Evolutionary conservation across 1,140 invertebrate species (phyloP).

Genomic region (Anastatus disparis): DNA sequence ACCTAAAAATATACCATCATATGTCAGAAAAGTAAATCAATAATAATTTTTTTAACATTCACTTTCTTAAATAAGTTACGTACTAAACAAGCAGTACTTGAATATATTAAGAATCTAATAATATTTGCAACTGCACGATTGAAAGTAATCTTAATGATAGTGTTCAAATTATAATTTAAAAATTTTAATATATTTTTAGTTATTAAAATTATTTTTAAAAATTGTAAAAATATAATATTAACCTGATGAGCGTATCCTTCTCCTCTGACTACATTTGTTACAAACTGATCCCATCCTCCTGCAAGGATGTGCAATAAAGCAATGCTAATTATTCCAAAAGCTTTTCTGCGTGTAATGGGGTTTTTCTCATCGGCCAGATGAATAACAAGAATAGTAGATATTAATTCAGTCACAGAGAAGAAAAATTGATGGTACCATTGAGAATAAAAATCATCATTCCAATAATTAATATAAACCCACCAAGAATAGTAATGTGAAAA

Average conservation of each 20-base stretch:
- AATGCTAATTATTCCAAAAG: conserved; percentile 74
- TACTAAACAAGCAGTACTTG: too few species aligned
- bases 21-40: too few species aligned
- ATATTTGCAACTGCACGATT: too few species aligned
- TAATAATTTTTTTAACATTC: too few species aligned
- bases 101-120: too few species aligned
- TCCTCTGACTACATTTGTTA: conserved; percentile 76
- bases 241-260: conserved; percentile 78
- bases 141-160: too few species aligned
- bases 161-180: background rate
- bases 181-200: conserved; percentile 6
- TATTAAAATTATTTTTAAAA: conserved; percentile 22
- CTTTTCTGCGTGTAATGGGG: conserved; percentile 71
- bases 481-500: conserved; percentile 87
- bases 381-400: conserved; percentile 75
- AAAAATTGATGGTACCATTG: conserved; percentile 83
- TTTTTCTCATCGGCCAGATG: conserved; percentile 71
- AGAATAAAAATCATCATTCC: conserved; percentile 85
- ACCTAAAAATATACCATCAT: conserved; percentile 66
- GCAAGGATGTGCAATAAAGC: conserved; percentile 78
- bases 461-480: conserved; percentile 87
- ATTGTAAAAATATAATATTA: too few species aligned
- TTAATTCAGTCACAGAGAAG: conserved; percentile 79
- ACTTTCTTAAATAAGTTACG: too few species aligned
- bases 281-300: conserved; percentile 81